Percentiles rank a stretch among this genome's conserved stretches.
Evolutionary conservation across 1,140 invertebrate species (phyloP).

Genomic region (Heliconius congener): DNA sequence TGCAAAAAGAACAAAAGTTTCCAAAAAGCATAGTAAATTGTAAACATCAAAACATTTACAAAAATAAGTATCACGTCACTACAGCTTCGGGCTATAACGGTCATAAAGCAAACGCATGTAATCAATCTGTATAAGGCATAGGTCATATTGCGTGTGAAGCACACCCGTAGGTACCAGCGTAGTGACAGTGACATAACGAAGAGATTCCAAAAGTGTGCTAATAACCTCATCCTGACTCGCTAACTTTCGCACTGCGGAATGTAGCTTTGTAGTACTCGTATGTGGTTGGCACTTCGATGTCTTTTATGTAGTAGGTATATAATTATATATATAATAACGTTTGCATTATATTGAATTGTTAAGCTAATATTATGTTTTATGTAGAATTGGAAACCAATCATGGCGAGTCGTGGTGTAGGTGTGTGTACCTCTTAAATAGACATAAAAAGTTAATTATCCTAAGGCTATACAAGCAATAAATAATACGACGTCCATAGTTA

Average conservation of each 20-base stretch:
- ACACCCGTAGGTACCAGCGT: conserved; percentile 21
- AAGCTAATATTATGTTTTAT: too few relatives aligned
- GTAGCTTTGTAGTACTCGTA: conserved; percentile 8
- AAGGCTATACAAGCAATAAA: not conserved
- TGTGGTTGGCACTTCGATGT: not conserved
- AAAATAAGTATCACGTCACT: conserved; percentile 10
- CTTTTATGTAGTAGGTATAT: not conserved
- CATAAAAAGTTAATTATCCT: not conserved
- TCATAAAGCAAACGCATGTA: conserved; percentile 41
- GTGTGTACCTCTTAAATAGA: not conserved
- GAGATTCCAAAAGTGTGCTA: conserved; percentile 55
- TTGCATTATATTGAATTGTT: too few relatives aligned
- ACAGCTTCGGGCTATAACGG: conserved; percentile 26
- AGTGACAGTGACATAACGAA: conserved; percentile 48
- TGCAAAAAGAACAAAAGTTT: not conserved
- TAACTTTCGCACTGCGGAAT: conserved; percentile 38
- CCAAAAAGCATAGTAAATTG: not conserved
- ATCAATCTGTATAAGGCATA: conserved; percentile 64
- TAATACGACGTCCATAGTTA: too few relatives aligned
- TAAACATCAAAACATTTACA: not conserved
- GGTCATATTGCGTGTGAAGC: conserved; percentile 52
- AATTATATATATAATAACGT: not conserved
- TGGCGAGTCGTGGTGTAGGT: too few relatives aligned
- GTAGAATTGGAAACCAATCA: too few relatives aligned
- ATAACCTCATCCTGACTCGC: conserved; percentile 39